phyloP scores from a whole-genome alignment of 2,797 vertebrate genomes.

The Schizopygopsis malacanthus region DNA sequence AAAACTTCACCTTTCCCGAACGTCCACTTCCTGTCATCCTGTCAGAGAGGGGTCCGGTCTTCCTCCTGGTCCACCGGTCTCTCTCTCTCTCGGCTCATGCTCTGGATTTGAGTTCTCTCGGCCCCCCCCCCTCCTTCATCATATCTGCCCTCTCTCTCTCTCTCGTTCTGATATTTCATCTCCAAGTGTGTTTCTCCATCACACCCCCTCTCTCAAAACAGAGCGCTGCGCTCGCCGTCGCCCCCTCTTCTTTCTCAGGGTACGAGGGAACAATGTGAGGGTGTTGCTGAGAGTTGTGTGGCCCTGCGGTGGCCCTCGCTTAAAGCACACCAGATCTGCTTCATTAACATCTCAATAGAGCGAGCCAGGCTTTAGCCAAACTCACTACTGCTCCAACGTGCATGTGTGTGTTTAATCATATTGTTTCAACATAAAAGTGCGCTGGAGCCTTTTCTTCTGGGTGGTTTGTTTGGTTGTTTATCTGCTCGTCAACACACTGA shows the following conservation, averaged over 20 bases:
- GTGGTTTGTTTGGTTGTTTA: constrained; percentile 33
- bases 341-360: constrained; percentile 64
- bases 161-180: constrained; percentile 36
- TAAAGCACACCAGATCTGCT: constrained; percentile 58
- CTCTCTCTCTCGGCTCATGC: constrained; percentile 45
- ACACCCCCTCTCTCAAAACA: constrained; percentile 39
- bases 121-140: constrained; percentile 47
- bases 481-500: constrained; percentile 42
- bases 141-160: background rate
- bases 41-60: constrained; percentile 37
- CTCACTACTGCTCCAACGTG: constrained; percentile 33
- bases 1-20: constrained; percentile 52
- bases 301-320: constrained; percentile 51
- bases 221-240: constrained; percentile 9
- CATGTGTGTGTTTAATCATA: constrained; percentile 26
- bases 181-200: constrained; percentile 36
- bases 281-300: constrained; percentile 51
- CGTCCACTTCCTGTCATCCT: constrained; percentile 59
- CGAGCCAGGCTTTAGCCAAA: constrained; percentile 37
- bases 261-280: constrained; percentile 57
- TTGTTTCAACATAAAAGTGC: constrained; percentile 26
- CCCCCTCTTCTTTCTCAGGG: constrained; percentile 44
- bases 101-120: constrained; percentile 37
- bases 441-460: constrained; percentile 13
- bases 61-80: constrained; percentile 35